Evolutionary conservation across 2,888 invertebrate species (phyloP), one percentile per base, ranked within the genome.

Genomic region (Hipparchia sbordonii): DNA sequence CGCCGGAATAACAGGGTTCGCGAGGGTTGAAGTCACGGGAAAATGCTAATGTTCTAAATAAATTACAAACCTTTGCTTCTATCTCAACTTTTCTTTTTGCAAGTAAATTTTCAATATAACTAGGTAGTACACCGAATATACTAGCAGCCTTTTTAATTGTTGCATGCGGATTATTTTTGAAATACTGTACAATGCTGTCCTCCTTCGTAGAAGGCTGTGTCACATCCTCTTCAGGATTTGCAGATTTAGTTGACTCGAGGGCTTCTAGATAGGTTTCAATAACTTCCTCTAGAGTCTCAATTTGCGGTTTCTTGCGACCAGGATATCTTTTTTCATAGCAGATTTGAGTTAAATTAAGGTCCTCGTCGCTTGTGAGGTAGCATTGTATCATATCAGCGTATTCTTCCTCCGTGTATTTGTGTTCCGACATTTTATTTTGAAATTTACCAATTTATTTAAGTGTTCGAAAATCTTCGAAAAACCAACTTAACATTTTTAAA

Each of bases 121-220:
- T 6, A 13, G 46, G 4, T 46, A 9, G 8, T 9, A 56, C 45
- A 67, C 39, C 4, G 45, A 67, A 67, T 46, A 46, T 67, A 67
- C 67, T 57, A 46, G 67, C 67, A 45, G 67, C 67, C 56, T 67
- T 56, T 46, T 46, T 45, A 45, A 45, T 10, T 23, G 56, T 67
- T 13, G 57, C 67, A 10, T 67, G 67, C 5, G 67, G 10, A 67
- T 67, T 67, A 23, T 13, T 10, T 57, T 23, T 2, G 46, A 67
- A 67, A 57, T 67, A 67, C 2, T 46, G 45, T 57, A 67, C 7
- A 13, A 67, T 67, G 2, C 46, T 10, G 8, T 56, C 6, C 1
- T 67, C 46, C 45, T 39, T 54, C n/a, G 1, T 9, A 9, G 51
- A 48, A 63, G 39, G 12, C 6, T 7, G 4, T 12, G 60, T 39